Evolutionary conservation across 2,888 invertebrate species (phyloP).

Genomic region (Tiliacea citrago): DNA sequence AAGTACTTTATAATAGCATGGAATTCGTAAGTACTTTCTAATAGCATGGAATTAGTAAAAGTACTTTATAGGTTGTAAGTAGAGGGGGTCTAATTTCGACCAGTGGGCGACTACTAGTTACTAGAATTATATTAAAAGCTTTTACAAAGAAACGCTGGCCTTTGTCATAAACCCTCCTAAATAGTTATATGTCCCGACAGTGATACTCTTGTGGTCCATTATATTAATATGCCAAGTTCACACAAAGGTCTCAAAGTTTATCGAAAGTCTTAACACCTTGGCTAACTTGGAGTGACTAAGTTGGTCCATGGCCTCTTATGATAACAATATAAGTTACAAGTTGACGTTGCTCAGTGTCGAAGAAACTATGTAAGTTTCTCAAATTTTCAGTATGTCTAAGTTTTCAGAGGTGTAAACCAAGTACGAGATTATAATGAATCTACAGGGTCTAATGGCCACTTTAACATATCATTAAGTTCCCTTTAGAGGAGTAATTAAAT

Average conservation of each 20-base stretch:
- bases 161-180: not conserved
- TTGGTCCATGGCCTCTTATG: constrained; percentile 65
- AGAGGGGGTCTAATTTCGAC: too few species aligned
- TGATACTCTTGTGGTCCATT: constrained; percentile 25
- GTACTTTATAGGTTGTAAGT: too few species aligned
- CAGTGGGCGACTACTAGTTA: too few species aligned
- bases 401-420: constrained; percentile 10
- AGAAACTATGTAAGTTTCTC: constrained; percentile 30
- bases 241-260: constrained; percentile 48
- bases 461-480: not conserved
- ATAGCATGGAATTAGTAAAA: too few species aligned
- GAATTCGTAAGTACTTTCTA: too few species aligned
- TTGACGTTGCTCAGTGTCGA: constrained; percentile 49
- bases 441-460: constrained; percentile 6
- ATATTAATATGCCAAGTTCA: constrained; percentile 43
- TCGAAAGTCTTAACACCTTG: constrained; percentile 51
- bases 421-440: constrained; percentile 14
- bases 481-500: constrained; percentile 2
- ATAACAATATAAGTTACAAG: constrained; percentile 62
- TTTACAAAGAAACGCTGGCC: not conserved
- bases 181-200: not conserved
- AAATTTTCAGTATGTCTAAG: not conserved
- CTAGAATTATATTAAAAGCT: constrained; percentile 2
- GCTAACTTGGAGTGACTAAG: constrained; percentile 64
- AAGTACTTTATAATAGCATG: too few species aligned